Conservation (phyloP, 2,797 vertebrate species). For the Myripristis jacobus region DNA sequence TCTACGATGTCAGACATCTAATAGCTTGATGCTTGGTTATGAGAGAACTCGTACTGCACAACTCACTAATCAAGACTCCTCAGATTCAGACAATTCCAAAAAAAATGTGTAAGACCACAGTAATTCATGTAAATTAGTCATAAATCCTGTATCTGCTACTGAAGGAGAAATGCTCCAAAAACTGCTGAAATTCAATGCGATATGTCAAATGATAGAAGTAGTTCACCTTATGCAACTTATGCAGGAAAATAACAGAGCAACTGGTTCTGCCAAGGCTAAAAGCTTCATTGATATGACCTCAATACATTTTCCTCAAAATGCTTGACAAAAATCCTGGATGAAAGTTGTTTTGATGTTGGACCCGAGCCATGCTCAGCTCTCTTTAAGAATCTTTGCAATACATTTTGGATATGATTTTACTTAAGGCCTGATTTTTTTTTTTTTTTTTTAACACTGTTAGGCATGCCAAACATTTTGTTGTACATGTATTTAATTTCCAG, state of each 20-base stretch:
- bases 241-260: neutral
- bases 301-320: neutral
- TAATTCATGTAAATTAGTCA: neutral
- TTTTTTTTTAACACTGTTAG: neutral
- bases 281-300: neutral
- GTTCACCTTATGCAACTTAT: neutral
- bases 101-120: conserved; percentile 7
- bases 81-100: conserved; percentile 15
- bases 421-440: no score
- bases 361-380: neutral
- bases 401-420: neutral
- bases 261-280: no score
- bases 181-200: no score
- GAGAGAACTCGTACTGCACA: conserved; percentile 14
- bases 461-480: neutral
- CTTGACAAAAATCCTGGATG: neutral
- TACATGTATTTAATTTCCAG: neutral
- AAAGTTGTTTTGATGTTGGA: neutral
- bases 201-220: neutral
- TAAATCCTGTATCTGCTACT: neutral
- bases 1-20: conserved; percentile 27
- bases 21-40: conserved; percentile 33
- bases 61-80: conserved; percentile 39
- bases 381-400: neutral
- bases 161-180: no score